Percentiles rank a stretch among this genome's conserved stretches.
Conservation (phyloP, 2,797 vertebrate genomes). For the Protosalanx chinensis region DNA sequence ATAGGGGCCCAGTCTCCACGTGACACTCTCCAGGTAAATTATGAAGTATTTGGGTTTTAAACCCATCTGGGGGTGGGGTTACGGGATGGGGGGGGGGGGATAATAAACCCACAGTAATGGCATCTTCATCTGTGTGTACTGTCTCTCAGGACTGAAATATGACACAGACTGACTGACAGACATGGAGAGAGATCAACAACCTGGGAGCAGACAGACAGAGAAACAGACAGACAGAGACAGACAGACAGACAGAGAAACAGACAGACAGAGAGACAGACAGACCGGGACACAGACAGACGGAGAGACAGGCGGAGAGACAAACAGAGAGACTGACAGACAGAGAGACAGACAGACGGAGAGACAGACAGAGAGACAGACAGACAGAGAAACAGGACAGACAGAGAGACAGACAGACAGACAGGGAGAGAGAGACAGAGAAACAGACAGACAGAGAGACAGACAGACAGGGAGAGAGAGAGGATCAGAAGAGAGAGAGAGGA, state of each 20-base stretch:
- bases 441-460: no score
- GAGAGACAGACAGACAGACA: no score
- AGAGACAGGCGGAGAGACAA: not conserved
- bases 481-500: not conserved
- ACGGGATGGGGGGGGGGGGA: not conserved
- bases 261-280: not conserved
- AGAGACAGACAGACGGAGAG: no score
- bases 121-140: not conserved
- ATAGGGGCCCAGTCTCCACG: slow-evolving; percentile 71
- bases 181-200: not conserved
- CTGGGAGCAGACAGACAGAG: not conserved
- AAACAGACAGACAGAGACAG: not conserved
- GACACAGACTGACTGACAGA: no score
- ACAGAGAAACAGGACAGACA: no score
- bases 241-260: not conserved
- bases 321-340: not conserved
- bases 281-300: not conserved
- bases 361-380: no score
- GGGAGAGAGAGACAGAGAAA: no score
- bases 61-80: slow-evolving; percentile 8
- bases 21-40: slow-evolving; percentile 74
- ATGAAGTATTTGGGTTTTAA: slow-evolving; percentile 73
- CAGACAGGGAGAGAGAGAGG: not conserved
- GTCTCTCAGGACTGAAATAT: no score
- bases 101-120: slow-evolving; percentile 1